Conservation (phyloP, 2,113 vertebrate species). For the Mesembrinibis cayennensis region DNA sequence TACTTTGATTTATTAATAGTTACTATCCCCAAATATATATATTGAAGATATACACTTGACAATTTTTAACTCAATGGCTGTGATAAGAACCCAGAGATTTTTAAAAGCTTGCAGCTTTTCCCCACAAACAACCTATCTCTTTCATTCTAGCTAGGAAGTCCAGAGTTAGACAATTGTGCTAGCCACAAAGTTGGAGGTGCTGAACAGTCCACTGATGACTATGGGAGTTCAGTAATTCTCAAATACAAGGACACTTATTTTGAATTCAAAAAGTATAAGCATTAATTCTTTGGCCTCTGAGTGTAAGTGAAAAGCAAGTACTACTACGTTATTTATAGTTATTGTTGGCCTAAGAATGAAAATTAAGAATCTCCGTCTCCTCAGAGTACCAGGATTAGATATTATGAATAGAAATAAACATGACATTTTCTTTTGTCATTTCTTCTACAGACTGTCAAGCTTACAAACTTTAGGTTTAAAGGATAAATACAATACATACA, state of each 20-base stretch:
- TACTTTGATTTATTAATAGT: neutral
- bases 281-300: neutral
- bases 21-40: neutral
- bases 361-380: neutral
- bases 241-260: neutral
- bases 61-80: neutral
- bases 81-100: neutral
- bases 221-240: neutral
- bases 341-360: neutral
- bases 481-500: neutral
- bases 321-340: neutral
- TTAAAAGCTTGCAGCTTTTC: neutral
- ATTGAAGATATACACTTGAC: neutral
- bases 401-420: neutral
- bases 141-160: neutral
- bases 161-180: no score
- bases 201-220: neutral
- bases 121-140: neutral
- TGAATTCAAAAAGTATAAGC: neutral
- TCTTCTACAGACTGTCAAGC: neutral
- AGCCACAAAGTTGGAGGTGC: neutral
- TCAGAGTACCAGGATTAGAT: neutral
- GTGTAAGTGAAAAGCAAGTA: neutral
- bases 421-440: neutral
- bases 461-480: neutral